phyloP scores from a whole-genome alignment of 2,797 vertebrate genomes.

The Falco novaeseelandiae region DNA sequence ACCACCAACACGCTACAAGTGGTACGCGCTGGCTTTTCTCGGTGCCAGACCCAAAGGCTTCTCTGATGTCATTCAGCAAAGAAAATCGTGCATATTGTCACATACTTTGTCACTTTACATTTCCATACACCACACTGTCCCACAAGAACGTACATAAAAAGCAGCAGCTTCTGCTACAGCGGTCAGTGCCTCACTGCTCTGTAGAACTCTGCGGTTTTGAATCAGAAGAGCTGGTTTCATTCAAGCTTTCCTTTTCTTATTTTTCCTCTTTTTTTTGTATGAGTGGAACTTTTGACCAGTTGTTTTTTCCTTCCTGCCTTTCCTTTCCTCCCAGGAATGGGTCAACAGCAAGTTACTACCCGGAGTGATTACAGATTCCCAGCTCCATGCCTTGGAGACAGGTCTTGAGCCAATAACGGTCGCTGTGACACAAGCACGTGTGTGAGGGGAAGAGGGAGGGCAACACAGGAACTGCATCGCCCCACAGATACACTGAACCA shows the following conservation, averaged over 20 bases:
- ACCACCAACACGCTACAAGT: fast-evolving
- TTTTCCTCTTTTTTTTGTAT: background rate
- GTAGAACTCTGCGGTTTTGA: background rate
- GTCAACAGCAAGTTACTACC: background rate
- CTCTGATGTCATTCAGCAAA: background rate
- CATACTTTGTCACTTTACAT: fast-evolving
- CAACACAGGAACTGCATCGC: background rate
- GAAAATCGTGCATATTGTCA: fast-evolving
- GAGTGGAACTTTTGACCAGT: constrained; percentile 55
- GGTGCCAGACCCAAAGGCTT: background rate
- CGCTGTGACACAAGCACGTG: background rate
- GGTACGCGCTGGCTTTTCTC: fast-evolving
- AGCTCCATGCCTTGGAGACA: background rate
- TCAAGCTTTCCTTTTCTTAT: background rate
- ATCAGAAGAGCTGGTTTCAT: constrained; percentile 21
- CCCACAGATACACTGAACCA: background rate
- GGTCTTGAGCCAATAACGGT: background rate
- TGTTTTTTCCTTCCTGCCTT: constrained; percentile 71
- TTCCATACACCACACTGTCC: fast-evolving
- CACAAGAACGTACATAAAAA: background rate
- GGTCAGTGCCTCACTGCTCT: background rate
- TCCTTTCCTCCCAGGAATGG: constrained; percentile 64
- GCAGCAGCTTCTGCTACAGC: background rate
- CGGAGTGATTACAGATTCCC: background rate
- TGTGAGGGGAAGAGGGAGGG: background rate